A percentile compares a stretch with the other conserved stretches of the same genome.
phyloP scores from a whole-genome alignment of 2,888 invertebrate species.

The Yponomeuta cagnagella region DNA sequence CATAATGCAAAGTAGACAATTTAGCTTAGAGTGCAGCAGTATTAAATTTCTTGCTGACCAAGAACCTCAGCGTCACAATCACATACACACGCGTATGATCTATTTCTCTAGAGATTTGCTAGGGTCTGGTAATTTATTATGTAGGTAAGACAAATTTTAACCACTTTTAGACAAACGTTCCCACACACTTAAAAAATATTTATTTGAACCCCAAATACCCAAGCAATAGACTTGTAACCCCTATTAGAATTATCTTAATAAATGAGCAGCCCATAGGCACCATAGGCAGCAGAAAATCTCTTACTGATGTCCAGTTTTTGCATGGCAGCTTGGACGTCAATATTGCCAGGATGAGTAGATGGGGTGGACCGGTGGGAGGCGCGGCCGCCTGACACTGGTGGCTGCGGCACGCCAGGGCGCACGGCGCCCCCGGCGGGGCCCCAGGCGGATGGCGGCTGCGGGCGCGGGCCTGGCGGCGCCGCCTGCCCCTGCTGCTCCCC shows the following conservation, averaged over 20 bases:
- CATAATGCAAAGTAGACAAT: neutral
- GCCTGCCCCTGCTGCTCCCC: slow-evolving; percentile 31
- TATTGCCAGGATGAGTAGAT: slow-evolving; percentile 55
- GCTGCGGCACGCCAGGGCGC: slow-evolving; percentile 48
- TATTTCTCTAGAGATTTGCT: no score
- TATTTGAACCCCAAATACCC: no score
- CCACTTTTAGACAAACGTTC: no score
- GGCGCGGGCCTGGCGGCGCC: slow-evolving; percentile 39
- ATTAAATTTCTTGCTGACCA: no score
- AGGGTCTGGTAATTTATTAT: no score
- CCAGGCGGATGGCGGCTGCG: slow-evolving; percentile 60
- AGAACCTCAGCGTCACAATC: no score
- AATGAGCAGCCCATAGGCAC: no score
- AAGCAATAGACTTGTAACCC: no score
- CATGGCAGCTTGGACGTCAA: slow-evolving; percentile 57
- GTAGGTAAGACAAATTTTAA: no score
- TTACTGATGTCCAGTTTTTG: slow-evolving; percentile 44
- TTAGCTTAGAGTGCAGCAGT: neutral
- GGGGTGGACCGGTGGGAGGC: slow-evolving; percentile 51
- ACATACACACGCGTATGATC: no score
- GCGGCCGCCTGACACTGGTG: slow-evolving; percentile 42
- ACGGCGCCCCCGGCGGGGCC: slow-evolving; percentile 50
- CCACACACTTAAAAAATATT: no score
- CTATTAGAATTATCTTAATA: no score
- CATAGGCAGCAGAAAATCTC: neutral